Conservation (phyloP, 2,113 vertebrate genomes). For the Otus sunia region DNA sequence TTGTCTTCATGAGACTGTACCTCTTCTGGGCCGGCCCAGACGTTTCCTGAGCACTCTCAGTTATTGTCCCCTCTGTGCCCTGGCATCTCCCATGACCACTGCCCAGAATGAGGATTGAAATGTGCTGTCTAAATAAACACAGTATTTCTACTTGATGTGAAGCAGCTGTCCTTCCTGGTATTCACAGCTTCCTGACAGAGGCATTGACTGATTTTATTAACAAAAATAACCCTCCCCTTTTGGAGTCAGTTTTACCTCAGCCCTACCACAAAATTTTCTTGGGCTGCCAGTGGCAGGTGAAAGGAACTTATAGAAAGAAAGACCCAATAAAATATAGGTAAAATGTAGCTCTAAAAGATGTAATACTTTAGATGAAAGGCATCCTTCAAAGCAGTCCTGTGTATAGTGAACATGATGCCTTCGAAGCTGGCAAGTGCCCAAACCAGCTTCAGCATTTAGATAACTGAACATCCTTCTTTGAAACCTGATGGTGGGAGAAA, state of each 20-base stretch:
- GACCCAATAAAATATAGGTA: background rate
- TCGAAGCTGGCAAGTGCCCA: background rate
- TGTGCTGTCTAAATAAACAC: background rate
- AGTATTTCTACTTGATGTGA: background rate
- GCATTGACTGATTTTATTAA: background rate
- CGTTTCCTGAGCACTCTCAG: accelerated
- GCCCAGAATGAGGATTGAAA: background rate
- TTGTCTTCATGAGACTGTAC: background rate
- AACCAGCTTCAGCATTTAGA: background rate
- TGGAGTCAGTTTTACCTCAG: background rate
- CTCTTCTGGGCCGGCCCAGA: background rate
- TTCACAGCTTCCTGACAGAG: background rate
- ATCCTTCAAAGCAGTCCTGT: background rate
- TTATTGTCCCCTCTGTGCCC: background rate
- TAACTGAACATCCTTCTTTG: background rate
- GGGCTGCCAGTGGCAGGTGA: background rate
- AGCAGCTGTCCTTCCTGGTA: background rate
- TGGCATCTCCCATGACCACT: background rate
- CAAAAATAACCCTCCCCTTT: background rate
- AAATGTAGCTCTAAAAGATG: background rate
- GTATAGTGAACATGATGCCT: background rate
- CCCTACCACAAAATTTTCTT: background rate
- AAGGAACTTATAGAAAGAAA: background rate
- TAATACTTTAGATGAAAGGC: background rate
- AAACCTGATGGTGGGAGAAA: background rate